Evolutionary conservation across 2,888 invertebrate genomes (phyloP).

Genomic region (Limnephilus auricula): DNA sequence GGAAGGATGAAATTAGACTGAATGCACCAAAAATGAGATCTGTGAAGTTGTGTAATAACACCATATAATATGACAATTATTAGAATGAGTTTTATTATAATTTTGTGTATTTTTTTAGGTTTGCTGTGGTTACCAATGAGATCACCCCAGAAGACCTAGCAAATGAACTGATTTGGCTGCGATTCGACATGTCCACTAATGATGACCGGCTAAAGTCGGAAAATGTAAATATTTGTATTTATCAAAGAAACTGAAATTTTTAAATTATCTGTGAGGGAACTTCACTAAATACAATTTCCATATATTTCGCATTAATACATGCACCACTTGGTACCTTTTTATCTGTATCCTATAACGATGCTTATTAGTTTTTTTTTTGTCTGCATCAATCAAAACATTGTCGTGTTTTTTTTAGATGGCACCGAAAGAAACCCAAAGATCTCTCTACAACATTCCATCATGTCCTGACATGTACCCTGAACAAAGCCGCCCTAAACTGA

Average conservation of each 20-base stretch:
- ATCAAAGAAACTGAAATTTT: neutral
- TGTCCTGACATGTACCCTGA: conserved; percentile 54
- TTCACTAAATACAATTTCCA: neutral
- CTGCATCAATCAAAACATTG: neutral
- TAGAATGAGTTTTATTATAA: neutral
- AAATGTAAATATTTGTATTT: conserved; percentile 25
- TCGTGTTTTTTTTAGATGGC: conserved; percentile 46
- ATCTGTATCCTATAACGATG: neutral
- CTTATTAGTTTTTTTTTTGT: neutral
- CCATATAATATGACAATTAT: neutral
- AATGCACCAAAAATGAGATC: neutral
- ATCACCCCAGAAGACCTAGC: conserved; percentile 76
- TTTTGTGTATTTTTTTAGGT: conserved; percentile 35
- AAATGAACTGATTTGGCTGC: conserved; percentile 75
- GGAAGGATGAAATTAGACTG: neutral
- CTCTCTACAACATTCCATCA: conserved; percentile 50
- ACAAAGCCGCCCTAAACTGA: conserved; percentile 53
- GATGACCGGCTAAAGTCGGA: conserved; percentile 25
- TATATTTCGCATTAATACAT: neutral
- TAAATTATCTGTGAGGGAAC: no score
- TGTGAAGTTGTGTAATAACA: neutral
- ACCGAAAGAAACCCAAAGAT: conserved; percentile 54
- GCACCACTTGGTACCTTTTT: neutral
- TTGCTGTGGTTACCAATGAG: conserved; percentile 72
- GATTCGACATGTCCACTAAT: conserved; percentile 70